Conservation (phyloP, 2,888 invertebrate genomes). For the Chironomus riparius region DNA sequence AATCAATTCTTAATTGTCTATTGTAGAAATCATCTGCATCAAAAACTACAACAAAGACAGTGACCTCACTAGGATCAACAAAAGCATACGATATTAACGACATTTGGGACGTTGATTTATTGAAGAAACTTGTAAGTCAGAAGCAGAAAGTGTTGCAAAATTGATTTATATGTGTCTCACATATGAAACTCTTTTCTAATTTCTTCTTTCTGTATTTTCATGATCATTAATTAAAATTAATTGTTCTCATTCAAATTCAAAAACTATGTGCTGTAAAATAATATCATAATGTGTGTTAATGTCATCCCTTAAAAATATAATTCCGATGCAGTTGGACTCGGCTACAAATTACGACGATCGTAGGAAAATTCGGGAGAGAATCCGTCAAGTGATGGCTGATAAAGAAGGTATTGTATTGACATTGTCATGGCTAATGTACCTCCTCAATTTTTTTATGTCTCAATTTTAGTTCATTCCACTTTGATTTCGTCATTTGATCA, state of each 20-base stretch:
- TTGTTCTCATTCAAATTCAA: constrained; percentile 12
- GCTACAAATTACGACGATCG: constrained; percentile 82
- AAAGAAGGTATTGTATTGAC: constrained; percentile 59
- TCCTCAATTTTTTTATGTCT: constrained; percentile 1
- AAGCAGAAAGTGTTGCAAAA: constrained; percentile 4
- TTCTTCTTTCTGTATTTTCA: constrained; percentile 14
- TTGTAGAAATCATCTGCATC: constrained; percentile 22
- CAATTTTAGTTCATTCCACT: not conserved
- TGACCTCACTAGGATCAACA: constrained; percentile 37
- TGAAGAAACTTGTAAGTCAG: constrained; percentile 58
- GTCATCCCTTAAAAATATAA: not conserved
- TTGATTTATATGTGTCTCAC: not conserved
- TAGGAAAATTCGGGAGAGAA: constrained; percentile 67
- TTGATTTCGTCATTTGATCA: not conserved
- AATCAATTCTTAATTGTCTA: not conserved
- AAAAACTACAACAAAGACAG: constrained; percentile 37
- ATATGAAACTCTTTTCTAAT: not conserved
- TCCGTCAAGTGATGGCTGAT: constrained; percentile 77
- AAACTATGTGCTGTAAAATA: constrained; percentile 15
- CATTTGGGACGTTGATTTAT: constrained; percentile 67
- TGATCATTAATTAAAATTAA: constrained; percentile 18
- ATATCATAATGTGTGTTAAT: not conserved
- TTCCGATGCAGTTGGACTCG: constrained; percentile 59
- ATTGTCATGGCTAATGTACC: constrained; percentile 6
- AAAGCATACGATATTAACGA: constrained; percentile 56